Conservation (phyloP, 1,140 invertebrate species). For the Chironomus tepperi region DNA sequence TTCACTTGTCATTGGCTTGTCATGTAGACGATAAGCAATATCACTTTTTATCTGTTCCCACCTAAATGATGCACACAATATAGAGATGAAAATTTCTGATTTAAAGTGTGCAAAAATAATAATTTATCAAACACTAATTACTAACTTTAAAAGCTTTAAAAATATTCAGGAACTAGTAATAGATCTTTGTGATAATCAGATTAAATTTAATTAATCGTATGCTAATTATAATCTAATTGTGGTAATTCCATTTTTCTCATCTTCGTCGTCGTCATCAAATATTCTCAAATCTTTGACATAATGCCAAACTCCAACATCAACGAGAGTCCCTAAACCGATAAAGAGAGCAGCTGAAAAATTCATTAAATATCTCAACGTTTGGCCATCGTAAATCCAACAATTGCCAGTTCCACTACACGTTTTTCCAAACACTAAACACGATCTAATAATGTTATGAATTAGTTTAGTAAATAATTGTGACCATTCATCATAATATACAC, state of each 20-base stretch:
- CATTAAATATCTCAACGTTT: slow-evolving; percentile 46
- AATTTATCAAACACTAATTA: too few species aligned
- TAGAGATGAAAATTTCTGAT: too few species aligned
- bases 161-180: too few species aligned
- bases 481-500: neutral
- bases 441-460: neutral
- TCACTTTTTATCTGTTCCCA: too few species aligned
- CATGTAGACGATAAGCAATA: too few species aligned
- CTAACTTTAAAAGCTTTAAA: too few species aligned
- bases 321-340: slow-evolving; percentile 49
- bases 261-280: slow-evolving; percentile 46
- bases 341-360: slow-evolving; percentile 53
- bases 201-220: too few species aligned
- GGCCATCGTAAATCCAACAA: slow-evolving; percentile 55
- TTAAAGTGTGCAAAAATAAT: too few species aligned
- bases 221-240: neutral
- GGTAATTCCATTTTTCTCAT: neutral
- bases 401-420: slow-evolving; percentile 55
- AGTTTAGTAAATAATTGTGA: neutral
- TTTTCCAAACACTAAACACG: slow-evolving; percentile 57
- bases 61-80: too few species aligned
- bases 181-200: too few species aligned
- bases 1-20: too few species aligned
- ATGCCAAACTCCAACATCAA: slow-evolving; percentile 52
- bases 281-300: slow-evolving; percentile 52